Evolutionary conservation across 2,797 vertebrate species (phyloP), one percentile per base, ranked within the genome.

Genomic region (Enteromius trimaculatus): DNA sequence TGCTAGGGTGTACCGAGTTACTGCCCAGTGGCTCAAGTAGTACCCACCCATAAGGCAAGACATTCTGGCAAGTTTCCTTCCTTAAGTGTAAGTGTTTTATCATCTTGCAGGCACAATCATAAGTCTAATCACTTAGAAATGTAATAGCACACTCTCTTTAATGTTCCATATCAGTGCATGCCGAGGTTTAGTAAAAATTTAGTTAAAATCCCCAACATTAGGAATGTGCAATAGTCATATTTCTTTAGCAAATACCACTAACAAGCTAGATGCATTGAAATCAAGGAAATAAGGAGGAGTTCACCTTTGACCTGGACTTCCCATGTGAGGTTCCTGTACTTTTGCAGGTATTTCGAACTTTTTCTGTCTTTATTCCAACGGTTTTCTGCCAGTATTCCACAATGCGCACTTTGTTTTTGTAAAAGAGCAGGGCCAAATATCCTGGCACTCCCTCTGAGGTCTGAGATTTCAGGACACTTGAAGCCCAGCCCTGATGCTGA

Each of bases 401-500:
- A 58, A 31, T 29, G 17, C 3, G 21, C 60, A 10, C 2, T 62
- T 70, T 75, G n/a, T 64, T 37, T 75, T 65, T 3, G 29, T 53
- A 26, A 37, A 37, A 42, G 44, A 53, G 60, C 55, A 74, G 53
- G 34, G 31, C 19, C 21, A 26, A 84, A 82, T 51, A 39, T 80
- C 69, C 58, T 39, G 62, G 79, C 26, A 9, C 60, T 86, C 21
- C 21, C 66, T 77, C 64, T 10, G 42, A 77, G 68, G 76, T 86
- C 71, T 70, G 58, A 82, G 85, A 78, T 77, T 86, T 87, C 74
- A 79, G 86, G 83, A 89, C 83, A 79, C 65, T 26, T 68, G 1
- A 79, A 87, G 78, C 87, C 84, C 86, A 81, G 29, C 88, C 88
- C 87, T 86, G 51, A 83, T 81, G 82, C 74, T 86, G 80, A 65